Evolutionary conservation across 2,888 invertebrate species (phyloP).

Genomic region (Drosophila pegasa): DNA sequence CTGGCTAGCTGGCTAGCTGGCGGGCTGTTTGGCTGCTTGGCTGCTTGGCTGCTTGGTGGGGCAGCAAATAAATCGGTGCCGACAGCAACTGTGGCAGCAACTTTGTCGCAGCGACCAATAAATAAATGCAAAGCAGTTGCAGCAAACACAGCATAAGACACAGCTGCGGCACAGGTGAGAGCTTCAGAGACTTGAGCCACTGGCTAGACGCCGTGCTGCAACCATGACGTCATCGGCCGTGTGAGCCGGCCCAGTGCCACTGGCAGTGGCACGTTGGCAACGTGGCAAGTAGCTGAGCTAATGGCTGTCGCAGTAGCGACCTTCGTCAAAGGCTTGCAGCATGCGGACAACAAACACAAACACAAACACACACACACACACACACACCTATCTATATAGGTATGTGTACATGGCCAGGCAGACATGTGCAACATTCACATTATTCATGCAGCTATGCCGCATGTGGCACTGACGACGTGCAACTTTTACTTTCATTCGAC

Average conservation of each 20-base stretch:
- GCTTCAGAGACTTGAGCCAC: slow-evolving; percentile 21
- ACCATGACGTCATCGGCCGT: slow-evolving; percentile 60
- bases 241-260: neutral
- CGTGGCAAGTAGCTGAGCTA: slow-evolving; percentile 32
- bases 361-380: slow-evolving; percentile 10
- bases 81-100: slow-evolving; percentile 47
- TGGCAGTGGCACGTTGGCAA: slow-evolving; percentile 6
- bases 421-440: slow-evolving; percentile 49
- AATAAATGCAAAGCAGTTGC: slow-evolving; percentile 65
- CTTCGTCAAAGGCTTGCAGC: slow-evolving; percentile 54
- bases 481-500: slow-evolving; percentile 74
- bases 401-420: neutral
- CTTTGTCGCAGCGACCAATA: slow-evolving; percentile 76
- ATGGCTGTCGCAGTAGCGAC: slow-evolving; percentile 55
- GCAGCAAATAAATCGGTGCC: slow-evolving; percentile 72
- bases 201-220: slow-evolving; percentile 36
- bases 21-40: neutral
- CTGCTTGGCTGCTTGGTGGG: slow-evolving; percentile 5
- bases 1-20: neutral
- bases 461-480: slow-evolving; percentile 54
- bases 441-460: slow-evolving; percentile 73
- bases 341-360: slow-evolving; percentile 43
- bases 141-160: slow-evolving; percentile 32
- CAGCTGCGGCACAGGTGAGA: slow-evolving; percentile 42
- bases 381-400: neutral